Conservation (phyloP, 23 tunicate genomes). For the Halocynthia roretzi region DNA sequence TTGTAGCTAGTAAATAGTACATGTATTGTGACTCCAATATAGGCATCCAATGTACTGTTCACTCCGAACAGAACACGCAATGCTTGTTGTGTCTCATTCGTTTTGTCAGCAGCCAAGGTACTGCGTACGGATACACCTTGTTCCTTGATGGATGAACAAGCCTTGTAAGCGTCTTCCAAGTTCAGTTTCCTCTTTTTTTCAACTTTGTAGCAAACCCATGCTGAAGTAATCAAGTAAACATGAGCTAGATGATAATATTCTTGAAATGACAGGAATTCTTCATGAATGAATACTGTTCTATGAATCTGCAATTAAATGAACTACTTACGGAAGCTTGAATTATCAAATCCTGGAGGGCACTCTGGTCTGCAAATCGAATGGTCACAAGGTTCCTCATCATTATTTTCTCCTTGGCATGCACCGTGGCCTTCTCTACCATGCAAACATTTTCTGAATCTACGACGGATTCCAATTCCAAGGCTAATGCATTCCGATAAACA, state of each 20-base stretch:
- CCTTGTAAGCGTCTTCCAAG: constrained; percentile 14
- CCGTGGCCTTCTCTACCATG: constrained; percentile 38
- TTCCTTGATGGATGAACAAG: constrained; percentile 16
- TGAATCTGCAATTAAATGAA: neutral
- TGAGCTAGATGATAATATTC: neutral
- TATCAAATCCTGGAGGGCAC: constrained; percentile 61
- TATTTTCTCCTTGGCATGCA: constrained; percentile 15
- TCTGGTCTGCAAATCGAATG: constrained; percentile 38
- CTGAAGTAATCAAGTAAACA: constrained; percentile 7
- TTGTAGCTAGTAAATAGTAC: constrained; percentile 9
- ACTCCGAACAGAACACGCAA: neutral
- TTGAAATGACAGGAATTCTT: neutral
- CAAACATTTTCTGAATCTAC: constrained; percentile 34
- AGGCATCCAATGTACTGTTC: constrained; percentile 9
- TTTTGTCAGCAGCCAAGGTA: constrained; percentile 46
- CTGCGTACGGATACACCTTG: constrained; percentile 25
- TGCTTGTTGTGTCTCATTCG: neutral
- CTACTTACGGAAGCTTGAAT: constrained; percentile 16
- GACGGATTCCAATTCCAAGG: constrained; percentile 32
- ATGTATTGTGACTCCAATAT: constrained; percentile 33
- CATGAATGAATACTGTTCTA: neutral
- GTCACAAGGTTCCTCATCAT: constrained; percentile 21
- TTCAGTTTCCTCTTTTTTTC: constrained; percentile 1
- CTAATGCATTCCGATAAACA: constrained; percentile 35
- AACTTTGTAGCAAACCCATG: constrained; percentile 39